These are phyloP conservation scores for Cybosia mesomella DNA, from an alignment of 2,888 invertebrate genomes.

Conservation along the genomic window DNA sequence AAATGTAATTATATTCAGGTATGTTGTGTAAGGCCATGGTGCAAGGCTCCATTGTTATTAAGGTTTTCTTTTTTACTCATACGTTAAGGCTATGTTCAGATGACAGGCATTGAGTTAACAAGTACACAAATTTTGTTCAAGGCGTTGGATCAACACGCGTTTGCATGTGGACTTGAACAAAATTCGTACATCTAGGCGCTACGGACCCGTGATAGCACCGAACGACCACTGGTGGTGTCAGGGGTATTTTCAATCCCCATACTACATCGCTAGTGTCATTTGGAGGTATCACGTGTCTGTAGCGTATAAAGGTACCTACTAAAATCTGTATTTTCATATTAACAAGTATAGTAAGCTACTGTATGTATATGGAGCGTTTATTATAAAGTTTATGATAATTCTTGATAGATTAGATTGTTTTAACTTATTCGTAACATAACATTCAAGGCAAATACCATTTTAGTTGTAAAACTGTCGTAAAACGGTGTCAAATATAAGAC, in stretches of 20 bases:
- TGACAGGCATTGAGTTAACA: neutral
- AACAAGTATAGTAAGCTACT: too few species aligned
- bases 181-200: too few species aligned
- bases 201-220: too few species aligned
- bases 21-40: neutral
- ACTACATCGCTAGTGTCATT: too few species aligned
- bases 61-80: neutral
- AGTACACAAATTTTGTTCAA: neutral
- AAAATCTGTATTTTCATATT: neutral
- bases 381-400: neutral
- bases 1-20: slow-evolving; percentile 12
- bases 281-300: too few species aligned
- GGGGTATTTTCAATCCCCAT: too few species aligned
- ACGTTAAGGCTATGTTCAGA: neutral
- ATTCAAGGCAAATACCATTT: slow-evolving; percentile 4
- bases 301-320: too few species aligned
- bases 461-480: slow-evolving; percentile 24
- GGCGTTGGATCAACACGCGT: neutral
- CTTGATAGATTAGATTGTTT: slow-evolving; percentile 9
- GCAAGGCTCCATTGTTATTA: slow-evolving; percentile 1
- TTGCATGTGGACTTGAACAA: too few species aligned
- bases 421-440: slow-evolving; percentile 4
- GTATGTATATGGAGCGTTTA: neutral
- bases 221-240: too few species aligned
- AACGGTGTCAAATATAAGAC: slow-evolving; percentile 22